Percentiles rank a stretch among this genome's conserved stretches.
These are phyloP conservation scores for Phania funesta DNA, from an alignment of 2,888 invertebrate genomes.

Conservation along the genomic window DNA sequence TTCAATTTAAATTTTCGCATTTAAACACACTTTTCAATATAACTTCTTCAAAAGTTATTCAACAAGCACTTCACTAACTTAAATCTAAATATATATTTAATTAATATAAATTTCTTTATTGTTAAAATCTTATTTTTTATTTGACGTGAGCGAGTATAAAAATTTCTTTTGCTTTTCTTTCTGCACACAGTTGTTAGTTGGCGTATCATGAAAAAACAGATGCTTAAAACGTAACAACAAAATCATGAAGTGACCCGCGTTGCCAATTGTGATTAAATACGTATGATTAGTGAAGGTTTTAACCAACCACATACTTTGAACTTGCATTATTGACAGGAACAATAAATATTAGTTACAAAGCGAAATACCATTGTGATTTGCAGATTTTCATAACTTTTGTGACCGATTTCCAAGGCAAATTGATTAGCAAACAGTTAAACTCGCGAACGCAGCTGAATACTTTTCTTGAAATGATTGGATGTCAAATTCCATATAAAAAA, in stretches of 20 bases:
- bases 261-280: background rate
- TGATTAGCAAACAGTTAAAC: too few relatives aligned
- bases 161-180: constrained; percentile 40
- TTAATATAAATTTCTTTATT: constrained; percentile 23
- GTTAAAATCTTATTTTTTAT: constrained; percentile 17
- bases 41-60: background rate
- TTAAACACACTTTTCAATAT: constrained; percentile 1
- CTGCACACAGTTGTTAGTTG: constrained; percentile 5
- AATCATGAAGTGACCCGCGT: background rate
- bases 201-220: constrained; percentile 13
- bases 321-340: too few relatives aligned
- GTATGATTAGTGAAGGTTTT: background rate
- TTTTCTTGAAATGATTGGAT: too few relatives aligned
- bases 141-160: constrained; percentile 34
- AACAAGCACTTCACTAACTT: constrained; percentile 1
- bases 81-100: background rate
- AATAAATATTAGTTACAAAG: too few relatives aligned
- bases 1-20: background rate
- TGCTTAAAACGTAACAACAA: background rate
- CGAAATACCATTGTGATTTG: too few relatives aligned
- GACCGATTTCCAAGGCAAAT: too few relatives aligned
- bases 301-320: too few relatives aligned
- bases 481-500: too few relatives aligned
- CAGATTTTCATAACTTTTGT: too few relatives aligned
- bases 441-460: too few relatives aligned